Base-by-base conservation (phyloP, 2,113 vertebrate species). In the Columba janthina region DNA sequence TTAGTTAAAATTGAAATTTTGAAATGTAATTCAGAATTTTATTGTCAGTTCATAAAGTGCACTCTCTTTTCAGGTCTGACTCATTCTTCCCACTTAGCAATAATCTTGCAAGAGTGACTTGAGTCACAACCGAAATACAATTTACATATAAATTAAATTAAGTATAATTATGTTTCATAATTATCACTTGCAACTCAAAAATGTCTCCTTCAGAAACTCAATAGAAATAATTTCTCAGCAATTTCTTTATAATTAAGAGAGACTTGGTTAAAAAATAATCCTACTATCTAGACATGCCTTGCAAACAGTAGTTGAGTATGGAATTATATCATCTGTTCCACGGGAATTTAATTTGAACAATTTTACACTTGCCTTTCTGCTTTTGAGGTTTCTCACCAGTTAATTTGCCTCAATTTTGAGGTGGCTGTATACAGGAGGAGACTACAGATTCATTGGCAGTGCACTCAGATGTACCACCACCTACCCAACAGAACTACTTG, bases 81-180 rank as follows among this genome's bases (percentile, higher is more conserved):
- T 96, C 64, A 94, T 91, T 83, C 72, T 89, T 81, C 71, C 53
- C 21, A 67, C 40, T 89, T 84, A 94, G 71, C 87, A 96, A 95
- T 89, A 97, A 94, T 48, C 60, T 78, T 91, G 12, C 71, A 53
- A 57, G 32, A 83, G 54, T 51, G 17, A 93, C 57, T 85, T 89
- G 48, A 95, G 54, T 95, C 56, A 58, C 81, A 95, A 90, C 32
- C 8, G 31, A 97, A 97, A 88, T 95, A 93, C 75, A 92, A 94
- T 92, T 97, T 97, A 94, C 64, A 96, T 96, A 69, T 92, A 97
- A 96, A 91, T 97, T 89, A 83, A 92, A 97, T 97, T 95, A 95
- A 93, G 61, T 93, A 57, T 38, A 96, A 64, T 97, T 95, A 92
- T 50, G 46, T 71, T 93, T 86, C 65, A 91, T 93, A 95, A 96